Conservation (phyloP, 2,797 vertebrate species). For the Hydrocynus forskahlii region DNA sequence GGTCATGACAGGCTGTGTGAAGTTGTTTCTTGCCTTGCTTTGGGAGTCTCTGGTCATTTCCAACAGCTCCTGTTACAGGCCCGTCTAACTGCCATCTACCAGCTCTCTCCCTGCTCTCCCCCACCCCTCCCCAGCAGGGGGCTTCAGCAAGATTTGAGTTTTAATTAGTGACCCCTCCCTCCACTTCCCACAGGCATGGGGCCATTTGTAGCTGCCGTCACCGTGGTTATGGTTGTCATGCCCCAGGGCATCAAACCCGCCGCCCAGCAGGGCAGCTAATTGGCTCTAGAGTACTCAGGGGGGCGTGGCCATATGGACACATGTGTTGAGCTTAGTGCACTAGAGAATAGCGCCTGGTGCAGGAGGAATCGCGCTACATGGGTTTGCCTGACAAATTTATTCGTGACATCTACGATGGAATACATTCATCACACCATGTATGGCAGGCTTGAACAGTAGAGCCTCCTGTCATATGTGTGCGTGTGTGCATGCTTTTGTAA, state of each 20-base stretch:
- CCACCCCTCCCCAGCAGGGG: slow-evolving; percentile 64
- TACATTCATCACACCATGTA: slow-evolving; percentile 6
- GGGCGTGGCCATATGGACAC: slow-evolving; percentile 50
- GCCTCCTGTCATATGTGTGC: neutral
- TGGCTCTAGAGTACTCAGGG: slow-evolving; percentile 74
- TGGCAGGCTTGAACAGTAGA: neutral
- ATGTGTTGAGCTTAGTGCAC: slow-evolving; percentile 45
- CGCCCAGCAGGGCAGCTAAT: slow-evolving; percentile 85
- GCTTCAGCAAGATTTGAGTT: slow-evolving; percentile 65
- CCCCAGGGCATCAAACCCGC: slow-evolving; percentile 84
- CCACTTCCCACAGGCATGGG: slow-evolving; percentile 69
- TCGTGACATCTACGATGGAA: slow-evolving; percentile 7
- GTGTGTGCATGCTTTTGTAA: slow-evolving; percentile 8
- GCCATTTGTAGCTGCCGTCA: slow-evolving; percentile 67
- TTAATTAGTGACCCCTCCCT: slow-evolving; percentile 78
- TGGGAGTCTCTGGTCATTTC: slow-evolving; percentile 58
- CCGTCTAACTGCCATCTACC: slow-evolving; percentile 53
- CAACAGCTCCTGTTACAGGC: slow-evolving; percentile 51
- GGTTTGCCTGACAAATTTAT: slow-evolving; percentile 23
- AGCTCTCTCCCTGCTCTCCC: slow-evolving; percentile 57
- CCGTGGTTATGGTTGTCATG: slow-evolving; percentile 79
- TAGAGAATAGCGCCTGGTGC: slow-evolving; percentile 16
- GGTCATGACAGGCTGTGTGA: slow-evolving; percentile 55
- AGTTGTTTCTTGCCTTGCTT: slow-evolving; percentile 53
- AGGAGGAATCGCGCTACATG: slow-evolving; percentile 3